These are phyloP conservation scores for Montipora cactus DNA, from an alignment of 64 coral and sea anemone genomes.

Conservation along the genomic window DNA sequence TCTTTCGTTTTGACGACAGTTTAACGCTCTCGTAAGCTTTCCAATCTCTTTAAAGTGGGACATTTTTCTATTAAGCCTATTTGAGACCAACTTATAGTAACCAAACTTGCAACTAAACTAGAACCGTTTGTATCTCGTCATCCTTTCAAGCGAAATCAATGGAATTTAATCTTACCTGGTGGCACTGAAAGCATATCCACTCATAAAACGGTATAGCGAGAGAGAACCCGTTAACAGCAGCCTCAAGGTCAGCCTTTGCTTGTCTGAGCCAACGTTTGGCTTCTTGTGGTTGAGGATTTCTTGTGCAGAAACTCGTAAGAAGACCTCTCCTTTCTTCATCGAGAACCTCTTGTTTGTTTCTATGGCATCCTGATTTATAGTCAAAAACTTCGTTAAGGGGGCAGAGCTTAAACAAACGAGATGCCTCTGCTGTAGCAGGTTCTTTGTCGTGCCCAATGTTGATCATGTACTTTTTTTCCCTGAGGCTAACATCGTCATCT, in stretches of 20 bases:
- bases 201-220: slow-evolving; percentile 42
- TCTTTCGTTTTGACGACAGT: too few species aligned
- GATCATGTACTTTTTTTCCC: slow-evolving; percentile 69
- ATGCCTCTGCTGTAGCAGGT: slow-evolving; percentile 46
- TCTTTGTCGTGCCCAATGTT: slow-evolving; percentile 62
- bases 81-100: too few species aligned
- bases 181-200: slow-evolving; percentile 85
- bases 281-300: slow-evolving; percentile 77
- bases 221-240: slow-evolving; percentile 42
- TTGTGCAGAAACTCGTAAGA: slow-evolving; percentile 33
- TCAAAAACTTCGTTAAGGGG: too few species aligned
- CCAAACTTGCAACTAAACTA: too few species aligned
- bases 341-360: too few species aligned
- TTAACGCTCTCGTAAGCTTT: too few species aligned
- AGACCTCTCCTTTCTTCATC: neutral
- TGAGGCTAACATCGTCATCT: slow-evolving; percentile 2
- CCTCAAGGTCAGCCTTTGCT: slow-evolving; percentile 64
- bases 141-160: too few species aligned
- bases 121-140: too few species aligned
- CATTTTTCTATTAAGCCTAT: too few species aligned
- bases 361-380: too few species aligned
- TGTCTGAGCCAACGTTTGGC: slow-evolving; percentile 83
- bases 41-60: too few species aligned
- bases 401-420: slow-evolving; percentile 69
- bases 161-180: slow-evolving; percentile 65